These are phyloP conservation scores for Drosophila oshimai DNA, from an alignment of 1,140 invertebrate species.

Conservation along the genomic window DNA sequence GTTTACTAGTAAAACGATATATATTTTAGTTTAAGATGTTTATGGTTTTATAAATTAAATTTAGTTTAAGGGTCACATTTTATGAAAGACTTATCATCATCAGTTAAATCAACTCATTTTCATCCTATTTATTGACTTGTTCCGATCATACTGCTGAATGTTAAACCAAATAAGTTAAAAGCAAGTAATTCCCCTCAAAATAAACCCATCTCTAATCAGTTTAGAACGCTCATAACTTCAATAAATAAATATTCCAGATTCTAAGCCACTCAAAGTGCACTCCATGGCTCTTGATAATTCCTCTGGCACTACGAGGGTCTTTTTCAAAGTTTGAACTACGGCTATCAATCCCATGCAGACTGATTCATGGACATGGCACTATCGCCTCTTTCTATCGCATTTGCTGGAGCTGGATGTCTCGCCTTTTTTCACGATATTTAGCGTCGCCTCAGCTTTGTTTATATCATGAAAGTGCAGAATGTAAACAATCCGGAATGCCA, in stretches of 20 bases:
- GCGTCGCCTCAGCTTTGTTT: slow-evolving; percentile 70
- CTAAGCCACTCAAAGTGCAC: not conserved
- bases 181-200: not conserved
- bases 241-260: too few species aligned
- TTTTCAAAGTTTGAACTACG: slow-evolving; percentile 11
- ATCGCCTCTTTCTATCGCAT: not conserved
- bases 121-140: too few species aligned
- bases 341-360: slow-evolving; percentile 22
- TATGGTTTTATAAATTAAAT: too few species aligned
- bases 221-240: not conserved
- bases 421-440: slow-evolving; percentile 70
- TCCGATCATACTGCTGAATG: too few species aligned
- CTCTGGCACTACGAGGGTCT: slow-evolving; percentile 33
- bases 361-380: slow-evolving; percentile 23
- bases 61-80: too few species aligned
- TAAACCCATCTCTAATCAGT: not conserved
- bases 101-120: too few species aligned
- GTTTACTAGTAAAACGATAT: too few species aligned
- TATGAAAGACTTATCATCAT: too few species aligned
- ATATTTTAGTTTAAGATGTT: too few species aligned
- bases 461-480: slow-evolving; percentile 80
- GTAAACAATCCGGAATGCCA: slow-evolving; percentile 81
- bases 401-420: slow-evolving; percentile 33
- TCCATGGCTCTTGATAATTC: slow-evolving; percentile 33
- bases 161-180: too few species aligned